phyloP scores from a whole-genome alignment of 2,888 invertebrate species.

The Brachypterus glaber region DNA sequence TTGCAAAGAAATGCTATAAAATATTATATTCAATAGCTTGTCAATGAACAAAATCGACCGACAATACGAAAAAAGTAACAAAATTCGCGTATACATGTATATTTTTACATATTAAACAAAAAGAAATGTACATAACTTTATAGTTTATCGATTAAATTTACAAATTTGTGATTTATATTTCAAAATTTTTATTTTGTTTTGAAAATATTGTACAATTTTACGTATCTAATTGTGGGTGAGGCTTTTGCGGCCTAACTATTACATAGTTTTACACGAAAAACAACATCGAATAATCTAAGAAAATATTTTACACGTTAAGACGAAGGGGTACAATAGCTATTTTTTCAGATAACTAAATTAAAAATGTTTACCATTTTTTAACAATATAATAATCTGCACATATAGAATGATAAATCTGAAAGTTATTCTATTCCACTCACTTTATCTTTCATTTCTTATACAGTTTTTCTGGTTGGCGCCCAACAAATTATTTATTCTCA shows the following conservation, averaged over 20 bases:
- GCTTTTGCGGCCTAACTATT: slow-evolving; percentile 28
- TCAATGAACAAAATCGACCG: too few relatives aligned
- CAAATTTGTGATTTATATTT: slow-evolving; percentile 27
- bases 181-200: slow-evolving; percentile 23
- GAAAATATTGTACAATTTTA: slow-evolving; percentile 42
- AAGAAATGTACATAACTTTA: slow-evolving; percentile 23
- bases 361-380: background rate
- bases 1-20: too few relatives aligned
- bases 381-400: too few relatives aligned
- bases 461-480: too few relatives aligned
- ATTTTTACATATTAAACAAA: slow-evolving; percentile 33
- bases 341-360: too few relatives aligned
- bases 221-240: slow-evolving; percentile 38
- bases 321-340: slow-evolving; percentile 27
- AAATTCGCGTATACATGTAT: slow-evolving; percentile 34
- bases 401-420: too few relatives aligned
- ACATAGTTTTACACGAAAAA: slow-evolving; percentile 33
- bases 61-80: slow-evolving; percentile 15
- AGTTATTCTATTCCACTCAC: too few relatives aligned
- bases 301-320: slow-evolving; percentile 33
- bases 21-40: too few relatives aligned
- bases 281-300: slow-evolving; percentile 36
- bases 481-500: too few relatives aligned
- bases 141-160: slow-evolving; percentile 25
- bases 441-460: too few relatives aligned